These are phyloP conservation scores for Meda fulgida DNA, from an alignment of 2,797 vertebrate genomes.

Conservation along the genomic window DNA sequence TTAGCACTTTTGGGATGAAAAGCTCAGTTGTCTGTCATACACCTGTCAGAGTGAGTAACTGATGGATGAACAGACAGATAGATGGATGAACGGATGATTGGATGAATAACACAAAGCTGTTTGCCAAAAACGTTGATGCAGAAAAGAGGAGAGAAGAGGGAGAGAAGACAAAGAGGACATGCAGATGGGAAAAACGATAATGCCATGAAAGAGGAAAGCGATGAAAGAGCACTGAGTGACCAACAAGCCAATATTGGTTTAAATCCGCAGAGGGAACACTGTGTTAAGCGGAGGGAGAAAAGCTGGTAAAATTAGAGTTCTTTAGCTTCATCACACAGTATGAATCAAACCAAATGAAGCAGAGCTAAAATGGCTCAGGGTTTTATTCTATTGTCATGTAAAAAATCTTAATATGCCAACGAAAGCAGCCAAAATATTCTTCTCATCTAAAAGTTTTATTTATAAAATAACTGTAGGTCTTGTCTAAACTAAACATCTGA, in stretches of 20 bases:
- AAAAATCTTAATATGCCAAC: constrained; percentile 61
- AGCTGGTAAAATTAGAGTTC: constrained; percentile 73
- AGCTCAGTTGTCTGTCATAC: not conserved
- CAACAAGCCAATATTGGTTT: constrained; percentile 77
- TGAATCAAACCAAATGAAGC: constrained; percentile 81
- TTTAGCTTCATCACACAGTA: constrained; percentile 72
- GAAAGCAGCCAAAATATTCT: constrained; percentile 16
- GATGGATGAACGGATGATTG: constrained; percentile 71
- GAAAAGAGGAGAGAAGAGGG: constrained; percentile 59
- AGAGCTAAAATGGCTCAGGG: constrained; percentile 60
- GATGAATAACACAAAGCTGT: constrained; percentile 72
- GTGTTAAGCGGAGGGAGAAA: constrained; percentile 63
- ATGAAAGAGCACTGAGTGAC: constrained; percentile 69
- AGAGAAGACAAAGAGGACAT: constrained; percentile 69
- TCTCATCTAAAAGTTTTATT: constrained; percentile 15
- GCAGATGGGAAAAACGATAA: constrained; percentile 76
- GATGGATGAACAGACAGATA: constrained; percentile 59
- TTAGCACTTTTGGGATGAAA: not conserved
- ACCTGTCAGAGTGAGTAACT: constrained; percentile 57
- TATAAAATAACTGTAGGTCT: not conserved
- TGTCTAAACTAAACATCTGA: constrained; percentile 22
- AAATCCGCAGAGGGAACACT: constrained; percentile 74
- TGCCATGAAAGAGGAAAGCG: constrained; percentile 70
- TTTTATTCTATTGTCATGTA: constrained; percentile 77
- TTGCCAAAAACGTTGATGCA: constrained; percentile 65